Base-by-base conservation (phyloP, 2,113 vertebrate genomes). In the Ciconia maguari region DNA sequence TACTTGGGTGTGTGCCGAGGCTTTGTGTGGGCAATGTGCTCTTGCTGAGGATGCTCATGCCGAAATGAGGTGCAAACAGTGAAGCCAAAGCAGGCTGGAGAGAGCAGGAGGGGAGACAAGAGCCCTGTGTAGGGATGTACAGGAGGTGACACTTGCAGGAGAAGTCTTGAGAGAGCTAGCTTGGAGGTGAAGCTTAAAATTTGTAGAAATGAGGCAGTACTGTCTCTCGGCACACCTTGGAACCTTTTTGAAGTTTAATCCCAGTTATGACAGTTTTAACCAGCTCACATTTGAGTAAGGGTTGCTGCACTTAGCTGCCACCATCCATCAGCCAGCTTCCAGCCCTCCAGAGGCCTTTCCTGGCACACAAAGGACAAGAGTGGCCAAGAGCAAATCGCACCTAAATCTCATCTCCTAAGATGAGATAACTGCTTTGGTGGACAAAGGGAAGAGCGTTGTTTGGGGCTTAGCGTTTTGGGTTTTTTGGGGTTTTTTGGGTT, bases 41-140 rank as follows among this genome's bases (percentile, higher is more conserved):
- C 25, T 57, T 65, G 9, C 14, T 41, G 54, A 54, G 34, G 52
- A 8, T 79, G 48, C 26, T 89, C 0, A 0, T n/a, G 38, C 52
- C 11, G 15, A 77, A 69, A 21, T 21, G 54, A 74, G 30, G 3
- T 77, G 21, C 19, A 25, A 66, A 66, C 24, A 48, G 44, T 10
- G 54, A 89, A 78, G 69, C 32, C 32, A 62, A 15, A 83, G 34
- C 17, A 46, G n/a, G 10, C 44, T 83, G 62, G 57, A 71, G 68
- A 76, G 57, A 68, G 34, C 25, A 32, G 86, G 41, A 79, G 51
- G 18, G 15, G n/a, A 80, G 16, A 22, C 2, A 21, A 44, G 49
- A 88, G 36, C 46, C 25, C 24, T 61, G 16, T 1, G 1, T 10
- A 16, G 46, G 21, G 26, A 22, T 2, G 0, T 6, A 2, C 2